These are phyloP conservation scores for Crotophaga sulcirostris DNA, from an alignment of 2,113 vertebrate genomes.

Conservation along the genomic window DNA sequence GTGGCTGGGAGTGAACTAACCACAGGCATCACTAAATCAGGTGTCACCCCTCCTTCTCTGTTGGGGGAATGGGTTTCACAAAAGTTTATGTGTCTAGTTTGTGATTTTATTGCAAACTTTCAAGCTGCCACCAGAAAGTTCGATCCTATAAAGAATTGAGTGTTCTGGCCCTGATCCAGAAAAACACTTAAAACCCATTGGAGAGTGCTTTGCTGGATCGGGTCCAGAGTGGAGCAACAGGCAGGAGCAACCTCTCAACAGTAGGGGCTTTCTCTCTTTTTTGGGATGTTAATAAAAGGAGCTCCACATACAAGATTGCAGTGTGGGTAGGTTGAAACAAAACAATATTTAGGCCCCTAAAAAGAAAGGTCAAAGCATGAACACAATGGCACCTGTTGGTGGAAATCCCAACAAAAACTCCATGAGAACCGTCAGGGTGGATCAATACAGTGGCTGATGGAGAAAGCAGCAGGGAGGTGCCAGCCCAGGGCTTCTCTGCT, in stretches of 20 bases:
- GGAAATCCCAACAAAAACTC: not conserved
- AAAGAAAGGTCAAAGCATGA: not conserved
- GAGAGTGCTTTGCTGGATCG: slow-evolving; percentile 59
- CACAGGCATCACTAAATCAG: not conserved
- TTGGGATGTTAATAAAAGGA: not conserved
- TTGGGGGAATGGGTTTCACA: not conserved
- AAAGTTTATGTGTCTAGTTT: slow-evolving; percentile 31
- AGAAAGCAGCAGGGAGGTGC: not conserved
- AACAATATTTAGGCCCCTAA: not conserved
- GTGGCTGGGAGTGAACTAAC: not conserved
- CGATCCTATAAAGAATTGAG: slow-evolving; percentile 41
- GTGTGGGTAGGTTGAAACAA: not conserved
- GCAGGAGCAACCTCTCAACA: not conserved
- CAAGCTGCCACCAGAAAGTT: slow-evolving; percentile 41
- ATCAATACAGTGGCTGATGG: not conserved
- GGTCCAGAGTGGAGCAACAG: not conserved
- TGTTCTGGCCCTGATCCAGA: slow-evolving; percentile 49
- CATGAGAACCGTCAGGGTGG: not conserved
- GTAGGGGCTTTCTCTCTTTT: not conserved
- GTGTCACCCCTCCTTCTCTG: not conserved
- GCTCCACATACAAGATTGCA: not conserved
- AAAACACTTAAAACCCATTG: slow-evolving; percentile 44
- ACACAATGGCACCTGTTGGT: not conserved
- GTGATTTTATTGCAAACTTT: slow-evolving; percentile 37
- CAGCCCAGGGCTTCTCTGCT: not conserved